Percentiles rank a stretch among this genome's conserved stretches.
phyloP scores from a whole-genome alignment of 2,113 vertebrate species.

The Empidonax alnorum region DNA sequence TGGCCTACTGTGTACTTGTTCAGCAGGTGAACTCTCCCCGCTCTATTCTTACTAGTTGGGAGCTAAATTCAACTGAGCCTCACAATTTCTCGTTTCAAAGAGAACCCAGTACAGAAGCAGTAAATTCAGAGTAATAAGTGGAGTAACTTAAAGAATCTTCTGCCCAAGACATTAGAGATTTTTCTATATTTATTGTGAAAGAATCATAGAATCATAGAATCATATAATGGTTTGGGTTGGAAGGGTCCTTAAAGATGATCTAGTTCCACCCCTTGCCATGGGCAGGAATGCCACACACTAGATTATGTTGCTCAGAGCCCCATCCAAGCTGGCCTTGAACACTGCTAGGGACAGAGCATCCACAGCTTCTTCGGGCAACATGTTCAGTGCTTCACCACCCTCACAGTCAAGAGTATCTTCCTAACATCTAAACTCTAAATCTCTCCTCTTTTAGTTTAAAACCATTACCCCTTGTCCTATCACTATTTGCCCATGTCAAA shows the following conservation, averaged over 20 bases:
- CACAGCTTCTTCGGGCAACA: background rate
- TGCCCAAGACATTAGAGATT: background rate
- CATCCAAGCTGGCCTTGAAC: background rate
- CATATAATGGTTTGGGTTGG: background rate
- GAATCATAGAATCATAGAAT: background rate
- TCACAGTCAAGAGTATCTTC: background rate
- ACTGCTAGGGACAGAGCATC: background rate
- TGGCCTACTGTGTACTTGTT: background rate
- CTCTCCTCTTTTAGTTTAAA: background rate
- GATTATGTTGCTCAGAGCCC: background rate
- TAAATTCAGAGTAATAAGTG: background rate
- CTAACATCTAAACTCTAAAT: background rate
- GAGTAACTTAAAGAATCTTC: background rate
- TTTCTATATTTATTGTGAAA: background rate
- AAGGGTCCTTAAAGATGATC: background rate
- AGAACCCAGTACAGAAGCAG: background rate
- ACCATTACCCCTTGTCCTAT: background rate
- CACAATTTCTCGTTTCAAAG: background rate
- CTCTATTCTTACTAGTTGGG: background rate
- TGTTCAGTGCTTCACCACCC: background rate
- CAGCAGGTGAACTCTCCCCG: background rate
- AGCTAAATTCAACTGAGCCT: background rate
- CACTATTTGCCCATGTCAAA: background rate
- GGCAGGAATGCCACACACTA: background rate
- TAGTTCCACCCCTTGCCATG: background rate